Conservation (phyloP, 2,888 invertebrate species). For the Morpho helenor region DNA sequence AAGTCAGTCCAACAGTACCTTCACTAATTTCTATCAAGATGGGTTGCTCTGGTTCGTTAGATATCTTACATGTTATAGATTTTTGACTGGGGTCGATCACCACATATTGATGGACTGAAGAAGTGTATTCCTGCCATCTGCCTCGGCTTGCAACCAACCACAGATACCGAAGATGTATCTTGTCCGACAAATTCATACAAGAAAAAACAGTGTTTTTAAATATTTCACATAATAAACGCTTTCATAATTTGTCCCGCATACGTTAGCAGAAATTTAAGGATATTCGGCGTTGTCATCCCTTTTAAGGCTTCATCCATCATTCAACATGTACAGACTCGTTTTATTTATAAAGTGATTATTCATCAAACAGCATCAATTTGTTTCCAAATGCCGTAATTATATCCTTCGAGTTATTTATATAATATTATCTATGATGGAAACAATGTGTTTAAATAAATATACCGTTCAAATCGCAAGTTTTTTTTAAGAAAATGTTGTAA, state of each 20-base stretch:
- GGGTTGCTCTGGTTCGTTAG: no score
- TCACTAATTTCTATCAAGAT: no score
- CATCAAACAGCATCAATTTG: slow-evolving; percentile 16
- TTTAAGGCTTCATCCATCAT: slow-evolving; percentile 44
- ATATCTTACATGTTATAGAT: no score
- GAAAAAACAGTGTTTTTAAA: not conserved
- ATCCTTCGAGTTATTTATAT: slow-evolving; percentile 13
- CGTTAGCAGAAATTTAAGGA: slow-evolving; percentile 35
- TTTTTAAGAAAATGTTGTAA: no score
- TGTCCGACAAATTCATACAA: not conserved
- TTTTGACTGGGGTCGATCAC: no score
- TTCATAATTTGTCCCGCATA: slow-evolving; percentile 19
- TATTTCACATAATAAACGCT: slow-evolving; percentile 1
- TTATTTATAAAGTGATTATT: slow-evolving; percentile 19
- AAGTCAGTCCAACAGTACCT: no score
- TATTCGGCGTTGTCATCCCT: slow-evolving; percentile 43
- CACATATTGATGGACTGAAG: no score
- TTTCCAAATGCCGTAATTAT: slow-evolving; percentile 13
- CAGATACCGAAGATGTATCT: no score
- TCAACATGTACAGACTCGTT: slow-evolving; percentile 8
- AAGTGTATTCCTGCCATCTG: no score
- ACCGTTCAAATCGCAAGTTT: no score
- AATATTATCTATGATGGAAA: slow-evolving; percentile 6
- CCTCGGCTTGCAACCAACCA: no score
- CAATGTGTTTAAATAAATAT: not conserved